phyloP scores from a whole-genome alignment of 2,888 invertebrate genomes.

The Amiota minor region DNA sequence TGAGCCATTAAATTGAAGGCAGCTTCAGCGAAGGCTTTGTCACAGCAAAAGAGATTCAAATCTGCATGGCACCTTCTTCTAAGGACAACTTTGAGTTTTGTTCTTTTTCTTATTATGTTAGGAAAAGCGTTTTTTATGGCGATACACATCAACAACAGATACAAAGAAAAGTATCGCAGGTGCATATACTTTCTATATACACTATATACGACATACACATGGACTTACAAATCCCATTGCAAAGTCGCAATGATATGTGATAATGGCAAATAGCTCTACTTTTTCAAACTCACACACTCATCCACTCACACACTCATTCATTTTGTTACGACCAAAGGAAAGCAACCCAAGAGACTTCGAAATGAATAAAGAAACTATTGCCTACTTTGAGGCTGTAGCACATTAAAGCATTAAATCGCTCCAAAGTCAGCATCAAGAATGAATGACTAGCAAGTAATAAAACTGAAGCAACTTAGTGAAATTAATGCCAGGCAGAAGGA shows the following conservation, averaged over 20 bases:
- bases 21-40: conserved; percentile 1
- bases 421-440: background rate
- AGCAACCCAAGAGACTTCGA: background rate
- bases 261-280: conserved; percentile 61
- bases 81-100: background rate
- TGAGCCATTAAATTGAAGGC: conserved; percentile 24
- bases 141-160: conserved; percentile 35
- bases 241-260: conserved; percentile 69
- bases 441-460: background rate
- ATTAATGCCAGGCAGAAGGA: conserved; percentile 17
- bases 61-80: conserved; percentile 67
- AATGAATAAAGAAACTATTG: conserved; percentile 8
- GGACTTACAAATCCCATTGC: conserved; percentile 57
- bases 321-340: background rate
- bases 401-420: conserved; percentile 9
- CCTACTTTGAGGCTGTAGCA: conserved; percentile 1
- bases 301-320: background rate
- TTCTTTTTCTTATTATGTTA: no score
- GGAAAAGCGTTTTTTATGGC: conserved; percentile 20
- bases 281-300: background rate
- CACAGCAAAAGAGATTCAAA: conserved; percentile 60
- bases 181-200: conserved; percentile 7
- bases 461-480: conserved; percentile 16
- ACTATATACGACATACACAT: conserved; percentile 23
- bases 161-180: conserved; percentile 8